Percentiles rank a stretch among this genome's conserved stretches.
Evolutionary conservation across 1,140 invertebrate genomes (phyloP).

Genomic region (Gryon sp.): DNA sequence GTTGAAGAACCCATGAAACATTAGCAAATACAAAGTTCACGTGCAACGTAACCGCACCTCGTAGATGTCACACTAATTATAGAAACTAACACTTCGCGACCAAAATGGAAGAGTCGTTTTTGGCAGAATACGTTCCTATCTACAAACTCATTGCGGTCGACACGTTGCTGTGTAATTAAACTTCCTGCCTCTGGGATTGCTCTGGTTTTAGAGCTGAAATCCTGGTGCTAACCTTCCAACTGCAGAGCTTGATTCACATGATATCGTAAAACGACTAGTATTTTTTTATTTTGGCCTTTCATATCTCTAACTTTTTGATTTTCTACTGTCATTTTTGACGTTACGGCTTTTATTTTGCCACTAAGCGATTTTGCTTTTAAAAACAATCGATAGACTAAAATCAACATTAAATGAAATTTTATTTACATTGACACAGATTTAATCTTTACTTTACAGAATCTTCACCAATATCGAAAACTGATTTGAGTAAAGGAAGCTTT

Average conservation of each 20-base stretch:
- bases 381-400: too few relatives aligned
- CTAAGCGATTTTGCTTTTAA: too few relatives aligned
- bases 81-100: constrained; percentile 58
- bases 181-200: constrained; percentile 66
- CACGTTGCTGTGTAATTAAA: constrained; percentile 68
- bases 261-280: constrained; percentile 31
- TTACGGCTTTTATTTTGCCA: too few relatives aligned
- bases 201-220: constrained; percentile 62
- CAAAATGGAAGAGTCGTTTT: constrained; percentile 62
- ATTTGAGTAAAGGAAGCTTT: too few relatives aligned
- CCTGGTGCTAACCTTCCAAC: constrained; percentile 58
- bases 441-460: too few relatives aligned
- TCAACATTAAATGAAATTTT: too few relatives aligned
- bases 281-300: constrained; percentile 11
- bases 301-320: background rate
- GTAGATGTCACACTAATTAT: constrained; percentile 62
- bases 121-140: constrained; percentile 62
- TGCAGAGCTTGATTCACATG: constrained; percentile 46
- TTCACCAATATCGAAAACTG: too few relatives aligned
- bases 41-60: constrained; percentile 46
- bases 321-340: constrained; percentile 4
- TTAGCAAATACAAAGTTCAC: constrained; percentile 55
- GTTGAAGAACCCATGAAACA: constrained; percentile 39
- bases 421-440: too few relatives aligned
- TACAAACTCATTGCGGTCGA: constrained; percentile 66